A percentile compares a stretch with the other conserved stretches of the same genome.
Conservation (phyloP, 2,797 vertebrate genomes). For the Parambassis ranga region DNA sequence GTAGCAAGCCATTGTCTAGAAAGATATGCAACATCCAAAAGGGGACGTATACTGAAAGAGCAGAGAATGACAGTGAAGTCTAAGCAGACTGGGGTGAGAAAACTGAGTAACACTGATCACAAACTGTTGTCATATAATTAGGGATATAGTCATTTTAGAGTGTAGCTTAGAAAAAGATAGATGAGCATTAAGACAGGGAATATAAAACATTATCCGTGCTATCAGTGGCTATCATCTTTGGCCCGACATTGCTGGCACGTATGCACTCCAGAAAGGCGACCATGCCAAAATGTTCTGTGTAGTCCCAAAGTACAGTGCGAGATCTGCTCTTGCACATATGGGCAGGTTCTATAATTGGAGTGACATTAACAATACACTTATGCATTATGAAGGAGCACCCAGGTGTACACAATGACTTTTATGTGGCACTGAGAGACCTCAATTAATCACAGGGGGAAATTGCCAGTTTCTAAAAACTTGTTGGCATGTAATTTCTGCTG, state of each 20-base stretch:
- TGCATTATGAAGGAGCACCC: conserved; percentile 50
- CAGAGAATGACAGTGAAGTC: neutral
- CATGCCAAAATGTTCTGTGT: conserved; percentile 33
- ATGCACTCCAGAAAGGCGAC: conserved; percentile 22
- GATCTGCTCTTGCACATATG: conserved; percentile 47
- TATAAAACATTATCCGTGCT: conserved; percentile 34
- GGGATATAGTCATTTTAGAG: neutral
- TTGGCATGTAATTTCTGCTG: conserved; percentile 54
- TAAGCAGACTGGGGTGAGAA: neutral
- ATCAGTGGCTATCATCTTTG: conserved; percentile 38
- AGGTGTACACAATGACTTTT: conserved; percentile 49
- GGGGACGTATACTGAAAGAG: neutral
- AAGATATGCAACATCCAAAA: neutral
- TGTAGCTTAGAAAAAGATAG: conserved; percentile 23
- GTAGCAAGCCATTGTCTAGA: neutral
- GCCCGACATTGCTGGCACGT: conserved; percentile 33
- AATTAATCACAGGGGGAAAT: conserved; percentile 56
- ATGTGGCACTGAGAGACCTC: conserved; percentile 41
- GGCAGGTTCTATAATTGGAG: conserved; percentile 45
- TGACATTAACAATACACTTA: conserved; percentile 61
- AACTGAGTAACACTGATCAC: conserved; percentile 4
- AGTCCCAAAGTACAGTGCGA: conserved; percentile 9
- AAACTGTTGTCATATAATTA: conserved; percentile 2
- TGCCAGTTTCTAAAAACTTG: conserved; percentile 56
- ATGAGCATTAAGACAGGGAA: conserved; percentile 20